Percentiles rank a stretch among this genome's conserved stretches.
Evolutionary conservation across 2,113 vertebrate species (phyloP).

Genomic region (Aleadryas rufinucha): DNA sequence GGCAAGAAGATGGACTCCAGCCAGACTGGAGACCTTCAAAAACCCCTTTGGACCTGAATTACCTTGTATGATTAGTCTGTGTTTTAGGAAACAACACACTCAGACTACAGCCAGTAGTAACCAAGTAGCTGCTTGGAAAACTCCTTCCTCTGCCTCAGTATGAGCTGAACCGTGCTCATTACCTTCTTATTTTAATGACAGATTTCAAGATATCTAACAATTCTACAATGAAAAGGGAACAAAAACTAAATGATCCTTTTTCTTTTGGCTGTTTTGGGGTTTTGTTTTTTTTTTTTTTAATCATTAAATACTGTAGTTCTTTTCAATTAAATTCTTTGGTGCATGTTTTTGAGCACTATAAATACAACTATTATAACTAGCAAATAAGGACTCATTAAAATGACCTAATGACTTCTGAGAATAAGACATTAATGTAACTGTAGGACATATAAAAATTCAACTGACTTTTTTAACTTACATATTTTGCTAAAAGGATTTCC

Average conservation of each 20-base stretch:
- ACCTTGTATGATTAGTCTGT: neutral
- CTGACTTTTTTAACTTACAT: neutral
- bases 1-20: neutral
- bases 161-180: neutral
- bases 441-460: neutral
- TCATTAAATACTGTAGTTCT: neutral
- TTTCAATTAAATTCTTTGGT: neutral
- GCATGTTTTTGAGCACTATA: neutral
- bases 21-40: neutral
- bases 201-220: neutral
- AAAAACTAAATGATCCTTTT: accelerated
- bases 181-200: neutral
- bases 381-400: neutral
- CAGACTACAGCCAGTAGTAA: neutral
- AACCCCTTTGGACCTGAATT: neutral
- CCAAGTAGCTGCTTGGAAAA: neutral
- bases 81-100: neutral
- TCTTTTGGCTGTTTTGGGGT: neutral
- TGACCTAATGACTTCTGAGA: neutral
- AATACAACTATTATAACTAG: neutral
- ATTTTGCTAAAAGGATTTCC: neutral
- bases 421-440: neutral
- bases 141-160: neutral
- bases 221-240: neutral
- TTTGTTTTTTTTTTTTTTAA: neutral